These are phyloP conservation scores for Paratrypauchen microcephalus DNA, from an alignment of 2,797 vertebrate genomes.

Conservation along the genomic window DNA sequence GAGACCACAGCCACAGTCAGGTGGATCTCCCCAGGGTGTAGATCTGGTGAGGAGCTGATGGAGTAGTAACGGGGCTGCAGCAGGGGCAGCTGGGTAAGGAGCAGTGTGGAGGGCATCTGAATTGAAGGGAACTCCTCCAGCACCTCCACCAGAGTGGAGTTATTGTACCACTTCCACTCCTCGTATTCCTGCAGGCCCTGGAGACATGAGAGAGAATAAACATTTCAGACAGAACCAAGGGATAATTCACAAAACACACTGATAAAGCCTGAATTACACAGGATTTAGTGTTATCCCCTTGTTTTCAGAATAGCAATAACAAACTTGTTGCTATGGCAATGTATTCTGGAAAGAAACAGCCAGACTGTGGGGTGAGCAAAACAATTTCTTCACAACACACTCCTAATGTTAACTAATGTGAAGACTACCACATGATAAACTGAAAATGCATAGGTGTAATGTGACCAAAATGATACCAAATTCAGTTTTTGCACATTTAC, in stretches of 20 bases:
- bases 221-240: neutral
- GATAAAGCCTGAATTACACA: no score
- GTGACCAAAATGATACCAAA: no score
- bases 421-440: neutral
- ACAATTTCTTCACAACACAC: neutral
- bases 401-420: neutral
- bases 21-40: constrained; percentile 92
- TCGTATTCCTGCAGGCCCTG: constrained; percentile 98
- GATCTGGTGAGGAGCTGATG: constrained; percentile 94
- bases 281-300: no score
- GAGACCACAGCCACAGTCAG: constrained; percentile 96
- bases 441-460: no score
- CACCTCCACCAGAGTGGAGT: constrained; percentile 92
- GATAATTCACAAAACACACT: neutral
- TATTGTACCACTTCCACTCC: constrained; percentile 98
- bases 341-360: neutral
- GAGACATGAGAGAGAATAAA: neutral
- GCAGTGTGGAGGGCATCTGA: constrained; percentile 92
- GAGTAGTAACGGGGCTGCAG: constrained; percentile 97
- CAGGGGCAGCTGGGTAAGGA: constrained; percentile 93
- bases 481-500: no score
- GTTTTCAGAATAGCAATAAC: neutral
- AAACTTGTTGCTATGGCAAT: constrained; percentile 12
- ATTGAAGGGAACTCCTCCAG: constrained; percentile 94
- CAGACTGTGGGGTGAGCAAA: neutral